phyloP scores from a whole-genome alignment of 1,140 invertebrate genomes.

The Ptiloglossa arizonensis region DNA sequence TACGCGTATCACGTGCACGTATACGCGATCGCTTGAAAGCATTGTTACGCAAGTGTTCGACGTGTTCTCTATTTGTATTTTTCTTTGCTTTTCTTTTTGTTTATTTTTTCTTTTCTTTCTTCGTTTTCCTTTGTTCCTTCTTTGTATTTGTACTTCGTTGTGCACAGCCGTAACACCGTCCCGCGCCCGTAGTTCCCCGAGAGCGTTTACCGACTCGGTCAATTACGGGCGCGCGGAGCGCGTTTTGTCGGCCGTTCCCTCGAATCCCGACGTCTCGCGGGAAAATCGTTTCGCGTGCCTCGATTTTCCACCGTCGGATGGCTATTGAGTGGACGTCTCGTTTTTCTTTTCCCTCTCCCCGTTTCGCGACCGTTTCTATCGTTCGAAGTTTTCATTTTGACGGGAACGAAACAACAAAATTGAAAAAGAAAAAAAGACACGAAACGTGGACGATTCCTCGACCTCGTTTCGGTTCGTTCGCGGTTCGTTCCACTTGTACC shows the following conservation, averaged over 20 bases:
- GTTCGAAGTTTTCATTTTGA: neutral
- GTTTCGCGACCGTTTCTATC: neutral
- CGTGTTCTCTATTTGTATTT: neutral
- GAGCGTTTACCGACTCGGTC: neutral
- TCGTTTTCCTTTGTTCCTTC: neutral
- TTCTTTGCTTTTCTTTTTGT: neutral
- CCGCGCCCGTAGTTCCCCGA: too few relatives aligned
- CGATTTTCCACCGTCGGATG: neutral
- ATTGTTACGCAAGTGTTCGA: neutral
- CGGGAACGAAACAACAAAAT: too few relatives aligned
- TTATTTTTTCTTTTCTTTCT: neutral
- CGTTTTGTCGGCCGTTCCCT: neutral
- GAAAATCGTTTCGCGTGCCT: neutral
- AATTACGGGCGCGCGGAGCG: neutral
- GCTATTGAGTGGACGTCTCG: too few relatives aligned
- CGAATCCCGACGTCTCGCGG: neutral
- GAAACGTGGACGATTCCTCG: too few relatives aligned
- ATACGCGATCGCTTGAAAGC: neutral
- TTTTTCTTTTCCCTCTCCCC: too few relatives aligned
- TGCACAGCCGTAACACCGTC: neutral
- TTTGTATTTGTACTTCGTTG: constrained; percentile 18
- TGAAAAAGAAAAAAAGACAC: too few relatives aligned
- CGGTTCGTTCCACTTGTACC: neutral
- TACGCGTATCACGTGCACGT: neutral
- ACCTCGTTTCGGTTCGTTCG: too few relatives aligned